Percentiles rank a stretch among this genome's conserved stretches.
phyloP scores from a whole-genome alignment of 2,797 vertebrate species.

The Chrosomus eos region DNA sequence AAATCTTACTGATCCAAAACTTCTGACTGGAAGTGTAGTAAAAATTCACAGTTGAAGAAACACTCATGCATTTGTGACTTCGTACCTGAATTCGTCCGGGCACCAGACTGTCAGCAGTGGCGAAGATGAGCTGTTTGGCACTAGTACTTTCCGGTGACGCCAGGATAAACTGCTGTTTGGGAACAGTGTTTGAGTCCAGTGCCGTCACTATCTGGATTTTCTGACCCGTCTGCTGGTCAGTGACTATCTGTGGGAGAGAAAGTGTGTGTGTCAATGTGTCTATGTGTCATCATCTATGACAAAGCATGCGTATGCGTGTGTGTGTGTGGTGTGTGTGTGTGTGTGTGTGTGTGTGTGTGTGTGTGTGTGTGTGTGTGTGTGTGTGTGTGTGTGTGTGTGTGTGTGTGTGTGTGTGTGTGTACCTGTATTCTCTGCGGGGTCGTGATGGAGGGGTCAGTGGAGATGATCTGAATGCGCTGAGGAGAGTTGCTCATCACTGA shows the following conservation, averaged over 20 bases:
- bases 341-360: too few species aligned
- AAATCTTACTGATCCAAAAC: too few species aligned
- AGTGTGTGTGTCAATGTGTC: not conserved
- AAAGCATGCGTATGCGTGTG: too few species aligned
- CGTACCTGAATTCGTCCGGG: constrained; percentile 95
- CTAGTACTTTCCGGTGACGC: constrained; percentile 88
- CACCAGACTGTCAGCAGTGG: constrained; percentile 91
- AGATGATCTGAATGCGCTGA: constrained; percentile 93
- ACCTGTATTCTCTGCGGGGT: constrained; percentile 95
- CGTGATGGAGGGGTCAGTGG: constrained; percentile 85
- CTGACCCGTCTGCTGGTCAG: constrained; percentile 95
- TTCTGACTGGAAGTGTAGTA: too few species aligned
- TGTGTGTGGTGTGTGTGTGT: too few species aligned
- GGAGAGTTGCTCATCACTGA: constrained; percentile 93
- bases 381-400: not conserved
- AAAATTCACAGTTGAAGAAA: not conserved
- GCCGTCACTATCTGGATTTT: constrained; percentile 97
- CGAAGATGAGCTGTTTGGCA: constrained; percentile 95
- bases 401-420: constrained; percentile 36
- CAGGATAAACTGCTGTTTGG: constrained; percentile 95
- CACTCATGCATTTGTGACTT: not conserved
- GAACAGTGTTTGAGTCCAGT: constrained; percentile 84
- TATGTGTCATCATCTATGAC: too few species aligned
- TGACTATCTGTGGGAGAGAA: constrained; percentile 86
- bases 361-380: not conserved